Conservation (phyloP, 2,113 vertebrate species). For the Heterotilapia buettikoferi region DNA sequence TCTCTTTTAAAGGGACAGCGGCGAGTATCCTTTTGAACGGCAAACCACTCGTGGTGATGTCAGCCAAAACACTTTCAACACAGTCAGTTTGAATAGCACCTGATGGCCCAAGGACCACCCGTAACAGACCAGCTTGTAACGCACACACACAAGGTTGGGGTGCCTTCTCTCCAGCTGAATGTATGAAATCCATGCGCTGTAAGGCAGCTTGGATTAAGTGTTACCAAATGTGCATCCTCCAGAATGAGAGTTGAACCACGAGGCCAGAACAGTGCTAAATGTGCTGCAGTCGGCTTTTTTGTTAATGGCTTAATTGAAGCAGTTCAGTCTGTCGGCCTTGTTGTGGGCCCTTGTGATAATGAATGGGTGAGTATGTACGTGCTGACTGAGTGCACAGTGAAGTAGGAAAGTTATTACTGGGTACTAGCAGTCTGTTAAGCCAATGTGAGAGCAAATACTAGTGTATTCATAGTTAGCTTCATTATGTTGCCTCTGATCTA, state of each 20-base stretch:
- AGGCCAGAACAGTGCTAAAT: not conserved
- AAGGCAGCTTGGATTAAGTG: constrained; percentile 3
- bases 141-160: not conserved
- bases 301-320: not conserved
- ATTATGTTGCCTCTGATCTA: not conserved
- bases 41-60: not conserved
- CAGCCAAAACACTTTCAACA: not conserved
- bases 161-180: not conserved
- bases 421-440: not conserved
- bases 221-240: constrained; percentile 32
- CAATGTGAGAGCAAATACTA: not conserved
- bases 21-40: not conserved
- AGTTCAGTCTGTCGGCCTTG: not conserved
- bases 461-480: not conserved
- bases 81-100: constrained; percentile 13
- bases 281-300: constrained; percentile 23
- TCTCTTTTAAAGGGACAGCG: not conserved
- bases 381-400: not conserved
- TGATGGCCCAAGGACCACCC: constrained; percentile 24
- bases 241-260: not conserved
- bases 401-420: not conserved
- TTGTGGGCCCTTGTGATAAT: not conserved
- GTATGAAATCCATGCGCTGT: not conserved
- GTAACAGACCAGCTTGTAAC: not conserved
- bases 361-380: not conserved